These are phyloP conservation scores for Perca fluviatilis DNA, from an alignment of 2,113 vertebrate genomes.

Conservation along the genomic window DNA sequence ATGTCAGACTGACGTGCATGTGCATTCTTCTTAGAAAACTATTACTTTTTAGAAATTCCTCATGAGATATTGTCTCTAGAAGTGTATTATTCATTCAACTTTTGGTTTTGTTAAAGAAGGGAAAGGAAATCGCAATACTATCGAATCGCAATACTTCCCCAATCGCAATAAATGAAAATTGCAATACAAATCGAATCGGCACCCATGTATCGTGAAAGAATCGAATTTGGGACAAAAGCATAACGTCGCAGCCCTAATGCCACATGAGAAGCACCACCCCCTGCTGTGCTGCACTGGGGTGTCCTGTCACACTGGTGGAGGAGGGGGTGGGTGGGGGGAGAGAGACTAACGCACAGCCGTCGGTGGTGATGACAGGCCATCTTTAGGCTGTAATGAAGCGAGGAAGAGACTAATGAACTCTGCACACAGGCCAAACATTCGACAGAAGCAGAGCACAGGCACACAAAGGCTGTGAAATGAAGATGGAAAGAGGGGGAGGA, in stretches of 20 bases:
- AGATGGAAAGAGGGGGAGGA: constrained; percentile 13
- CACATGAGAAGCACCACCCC: constrained; percentile 15
- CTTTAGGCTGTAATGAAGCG: constrained; percentile 81
- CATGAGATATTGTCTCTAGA: too few relatives aligned
- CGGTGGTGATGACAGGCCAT: constrained; percentile 73
- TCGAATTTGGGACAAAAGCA: too few relatives aligned
- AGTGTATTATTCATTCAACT: too few relatives aligned
- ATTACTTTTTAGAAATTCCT: too few relatives aligned
- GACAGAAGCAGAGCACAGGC: constrained; percentile 48
- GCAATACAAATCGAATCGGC: too few relatives aligned
- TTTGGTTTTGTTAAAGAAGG: too few relatives aligned
- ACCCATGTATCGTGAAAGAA: too few relatives aligned
- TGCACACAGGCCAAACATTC: constrained; percentile 47
- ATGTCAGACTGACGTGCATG: too few relatives aligned
- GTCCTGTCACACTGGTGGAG: constrained; percentile 38
- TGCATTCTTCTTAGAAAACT: too few relatives aligned
- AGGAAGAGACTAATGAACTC: constrained; percentile 78
- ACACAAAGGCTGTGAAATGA: constrained; percentile 41
- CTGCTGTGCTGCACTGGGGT: constrained; percentile 44
- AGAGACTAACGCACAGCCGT: constrained; percentile 57
- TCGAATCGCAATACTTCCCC: too few relatives aligned
- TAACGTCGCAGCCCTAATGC: background rate
- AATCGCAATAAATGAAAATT: too few relatives aligned
- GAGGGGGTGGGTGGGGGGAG: background rate
- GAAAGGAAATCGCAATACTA: too few relatives aligned